Conservation (phyloP, 30 jellyfish, hydroid and myxozoan species). For the Chironex yamaguchii region DNA sequence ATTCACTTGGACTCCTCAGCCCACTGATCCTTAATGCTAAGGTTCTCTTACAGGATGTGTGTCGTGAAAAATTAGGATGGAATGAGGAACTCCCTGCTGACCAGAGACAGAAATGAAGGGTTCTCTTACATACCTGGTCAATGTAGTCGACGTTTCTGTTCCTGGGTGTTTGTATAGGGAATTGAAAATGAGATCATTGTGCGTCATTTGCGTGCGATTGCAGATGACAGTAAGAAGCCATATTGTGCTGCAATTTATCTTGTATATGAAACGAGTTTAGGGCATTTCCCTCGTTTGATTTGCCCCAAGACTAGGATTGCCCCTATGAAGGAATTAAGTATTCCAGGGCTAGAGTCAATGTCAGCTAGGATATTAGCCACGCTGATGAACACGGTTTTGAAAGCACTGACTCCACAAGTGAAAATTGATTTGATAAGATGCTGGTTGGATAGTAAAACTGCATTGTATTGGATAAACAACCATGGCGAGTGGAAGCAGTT, state of each 20-base stretch:
- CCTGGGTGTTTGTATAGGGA: conserved; percentile 4
- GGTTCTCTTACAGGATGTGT: conserved; percentile 30
- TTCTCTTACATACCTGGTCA: conserved; percentile 4
- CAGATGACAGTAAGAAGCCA: conserved; percentile 29
- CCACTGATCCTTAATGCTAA: conserved; percentile 26
- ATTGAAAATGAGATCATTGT: conserved; percentile 8
- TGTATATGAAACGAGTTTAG: conserved; percentile 1
- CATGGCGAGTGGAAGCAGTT: conserved; percentile 11
- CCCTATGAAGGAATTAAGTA: conserved; percentile 4
- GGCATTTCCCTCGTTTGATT: neutral
- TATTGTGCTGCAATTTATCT: conserved; percentile 7
- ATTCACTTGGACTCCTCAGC: conserved; percentile 36
- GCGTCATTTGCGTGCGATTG: neutral
- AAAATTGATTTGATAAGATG: conserved; percentile 6
- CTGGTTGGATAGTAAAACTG: conserved; percentile 49
- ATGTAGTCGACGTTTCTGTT: neutral
- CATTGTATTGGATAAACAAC: conserved; percentile 17
- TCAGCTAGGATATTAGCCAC: neutral
- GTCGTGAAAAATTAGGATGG: conserved; percentile 39
- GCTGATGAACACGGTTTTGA: conserved; percentile 2
- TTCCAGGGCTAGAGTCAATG: no score
- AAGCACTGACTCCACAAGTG: conserved; percentile 7
- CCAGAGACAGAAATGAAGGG: neutral
- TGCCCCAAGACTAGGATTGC: conserved; percentile 17
- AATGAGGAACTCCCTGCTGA: conserved; percentile 39